Percentiles rank a stretch among this genome's conserved stretches.
Conservation (phyloP, 2,113 vertebrate species). For the Psephotus haematonotus region DNA sequence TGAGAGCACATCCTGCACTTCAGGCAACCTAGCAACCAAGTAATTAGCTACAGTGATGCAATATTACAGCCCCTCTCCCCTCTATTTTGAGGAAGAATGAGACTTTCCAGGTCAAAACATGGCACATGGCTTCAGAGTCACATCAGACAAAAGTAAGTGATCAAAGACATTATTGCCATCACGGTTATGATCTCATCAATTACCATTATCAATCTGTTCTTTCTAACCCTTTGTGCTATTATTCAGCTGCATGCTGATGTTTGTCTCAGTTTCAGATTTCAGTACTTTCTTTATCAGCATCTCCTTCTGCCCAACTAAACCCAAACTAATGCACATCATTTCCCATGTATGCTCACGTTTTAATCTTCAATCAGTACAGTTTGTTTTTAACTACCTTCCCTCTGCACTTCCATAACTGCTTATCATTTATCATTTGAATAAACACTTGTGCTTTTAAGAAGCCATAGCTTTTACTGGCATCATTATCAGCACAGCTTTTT, state of each 20-base stretch:
- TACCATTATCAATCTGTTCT: neutral
- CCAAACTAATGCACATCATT: neutral
- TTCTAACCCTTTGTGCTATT: neutral
- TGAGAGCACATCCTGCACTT: neutral
- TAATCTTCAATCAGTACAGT: neutral
- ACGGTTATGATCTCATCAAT: neutral
- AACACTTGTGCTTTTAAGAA: neutral
- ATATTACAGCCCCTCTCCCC: neutral
- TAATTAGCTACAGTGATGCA: neutral
- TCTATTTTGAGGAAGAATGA: neutral
- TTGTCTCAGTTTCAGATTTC: neutral
- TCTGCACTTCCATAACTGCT: neutral
- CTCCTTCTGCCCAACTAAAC: neutral
- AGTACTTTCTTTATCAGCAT: neutral
- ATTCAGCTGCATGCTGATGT: neutral
- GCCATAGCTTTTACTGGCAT: neutral
- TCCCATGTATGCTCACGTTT: neutral
- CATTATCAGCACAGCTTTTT: neutral
- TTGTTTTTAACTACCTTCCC: neutral
- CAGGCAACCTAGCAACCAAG: neutral
- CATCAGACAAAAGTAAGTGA: neutral
- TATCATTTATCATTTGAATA: neutral
- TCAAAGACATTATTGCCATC: neutral
- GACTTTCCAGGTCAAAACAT: neutral
- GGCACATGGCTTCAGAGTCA: neutral